These are phyloP conservation scores for Brachylomia viminalis DNA, from an alignment of 2,888 invertebrate species.

Conservation along the genomic window DNA sequence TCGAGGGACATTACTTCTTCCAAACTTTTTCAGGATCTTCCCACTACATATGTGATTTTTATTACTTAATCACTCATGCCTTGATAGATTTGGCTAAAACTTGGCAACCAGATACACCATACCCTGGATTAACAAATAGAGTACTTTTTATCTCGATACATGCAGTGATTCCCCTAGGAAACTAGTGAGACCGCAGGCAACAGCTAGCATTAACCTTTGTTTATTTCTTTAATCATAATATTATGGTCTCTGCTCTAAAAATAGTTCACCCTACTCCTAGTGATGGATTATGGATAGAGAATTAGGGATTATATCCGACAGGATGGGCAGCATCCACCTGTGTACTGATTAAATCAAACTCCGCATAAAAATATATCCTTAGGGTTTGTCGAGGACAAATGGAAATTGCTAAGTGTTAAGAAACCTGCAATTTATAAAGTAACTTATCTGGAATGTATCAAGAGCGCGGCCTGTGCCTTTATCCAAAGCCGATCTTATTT, in stretches of 20 bases:
- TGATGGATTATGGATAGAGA: conserved; percentile 9
- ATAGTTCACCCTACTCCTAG: conserved; percentile 42
- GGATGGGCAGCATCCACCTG: conserved; percentile 28
- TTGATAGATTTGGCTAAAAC: background rate
- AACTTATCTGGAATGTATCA: conserved; percentile 9
- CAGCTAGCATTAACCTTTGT: conserved; percentile 24
- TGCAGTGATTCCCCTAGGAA: background rate
- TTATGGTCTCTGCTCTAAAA: conserved; percentile 41
- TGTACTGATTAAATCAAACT: conserved; percentile 30
- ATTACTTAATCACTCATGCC: background rate
- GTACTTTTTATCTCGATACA: background rate
- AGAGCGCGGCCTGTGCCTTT: background rate
- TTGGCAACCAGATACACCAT: background rate
- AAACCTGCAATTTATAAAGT: conserved; percentile 21
- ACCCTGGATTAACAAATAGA: background rate
- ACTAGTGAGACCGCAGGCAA: background rate
- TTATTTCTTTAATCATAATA: conserved; percentile 50
- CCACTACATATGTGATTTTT: background rate
- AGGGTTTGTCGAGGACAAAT: background rate
- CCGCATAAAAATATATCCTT: conserved; percentile 23
- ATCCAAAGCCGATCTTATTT: conserved; percentile 7
- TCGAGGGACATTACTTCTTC: background rate
- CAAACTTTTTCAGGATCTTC: background rate
- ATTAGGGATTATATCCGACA: conserved; percentile 30
- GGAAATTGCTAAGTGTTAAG: conserved; percentile 4